Evolutionary conservation across 2,113 vertebrate species (phyloP), one percentile per base, ranked within the genome.

Genomic region (Siniperca knerii): DNA sequence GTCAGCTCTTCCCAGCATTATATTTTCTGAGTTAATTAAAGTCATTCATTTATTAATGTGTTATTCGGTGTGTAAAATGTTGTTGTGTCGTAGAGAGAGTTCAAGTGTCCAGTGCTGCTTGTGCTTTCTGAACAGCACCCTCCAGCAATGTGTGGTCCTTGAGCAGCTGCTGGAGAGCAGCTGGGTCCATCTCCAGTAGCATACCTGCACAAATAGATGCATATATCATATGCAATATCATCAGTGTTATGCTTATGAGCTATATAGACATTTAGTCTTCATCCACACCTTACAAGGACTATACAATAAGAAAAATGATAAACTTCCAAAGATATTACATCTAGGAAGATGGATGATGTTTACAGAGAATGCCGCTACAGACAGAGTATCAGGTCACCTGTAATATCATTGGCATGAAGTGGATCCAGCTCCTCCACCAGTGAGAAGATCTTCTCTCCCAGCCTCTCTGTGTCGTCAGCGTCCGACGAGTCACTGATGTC

Each of bases 121-220:
- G 94, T 74, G 96, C 96, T 90, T 93, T 96, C 44, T 92, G 86
- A 87, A 96, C 95, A 11, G 96, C 96, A 1, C 25, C 83, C 68
- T 95, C 84, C 78, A 96, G 88, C 93, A 94, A 85, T 1, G 71
- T 42, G 33, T 65, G 93, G 84, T 96, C 93, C 25, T 79, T 20
- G 69, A 96, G 87, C 77, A 96, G 85, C 86, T 94, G 88, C 25
- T 82, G 89, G 42, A 96, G 91, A 65, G 78, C 90, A 55, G 74
- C 67, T 2, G 82, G 71, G 35, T 96, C 94, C 95, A 96, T 94
- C 87, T 96, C 96, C 84, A 96, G 88, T 4, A 96, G 91, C 96
- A 96, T 96, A 10, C 96, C 96, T 96, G 37, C 58, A 87, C 15
- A 70, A 6, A 76, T 0, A 70, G 48, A 82, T 35, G 13, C 1